Percentiles rank a stretch among this genome's conserved stretches.
phyloP scores from a whole-genome alignment of 2,888 invertebrate species.

The Stenichneumon culpator region DNA sequence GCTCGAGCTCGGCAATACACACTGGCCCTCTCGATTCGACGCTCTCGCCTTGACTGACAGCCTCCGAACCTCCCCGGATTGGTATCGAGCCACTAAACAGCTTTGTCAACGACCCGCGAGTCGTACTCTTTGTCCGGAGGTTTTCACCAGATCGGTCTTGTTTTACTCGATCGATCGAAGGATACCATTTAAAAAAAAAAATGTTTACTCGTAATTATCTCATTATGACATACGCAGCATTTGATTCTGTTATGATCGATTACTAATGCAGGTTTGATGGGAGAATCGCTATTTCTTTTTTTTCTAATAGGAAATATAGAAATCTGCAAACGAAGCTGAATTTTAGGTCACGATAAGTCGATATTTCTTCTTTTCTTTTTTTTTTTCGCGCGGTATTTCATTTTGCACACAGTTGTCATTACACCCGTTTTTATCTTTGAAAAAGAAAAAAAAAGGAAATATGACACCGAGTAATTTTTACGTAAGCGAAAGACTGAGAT shows the following conservation, averaged over 20 bases:
- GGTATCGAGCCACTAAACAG: neutral
- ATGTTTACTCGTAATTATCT: neutral
- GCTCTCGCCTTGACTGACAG: constrained; percentile 13
- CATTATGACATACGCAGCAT: neutral
- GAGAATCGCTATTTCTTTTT: neutral
- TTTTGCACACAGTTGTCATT: neutral
- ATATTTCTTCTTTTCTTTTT: constrained; percentile 14
- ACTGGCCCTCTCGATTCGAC: constrained; percentile 75
- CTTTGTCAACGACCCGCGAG: constrained; percentile 8
- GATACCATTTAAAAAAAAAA: no score
- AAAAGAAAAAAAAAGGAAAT: neutral
- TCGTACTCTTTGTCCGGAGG: neutral
- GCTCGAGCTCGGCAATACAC: constrained; percentile 36
- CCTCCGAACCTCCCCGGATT: neutral
- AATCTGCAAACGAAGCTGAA: neutral
- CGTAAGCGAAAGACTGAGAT: neutral
- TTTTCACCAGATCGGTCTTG: neutral
- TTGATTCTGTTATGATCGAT: neutral
- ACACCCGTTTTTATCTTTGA: neutral
- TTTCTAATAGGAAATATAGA: neutral
- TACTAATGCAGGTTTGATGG: neutral
- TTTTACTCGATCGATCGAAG: neutral
- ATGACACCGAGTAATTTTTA: constrained; percentile 1
- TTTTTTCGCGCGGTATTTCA: neutral
- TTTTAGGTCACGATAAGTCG: neutral